A percentile compares a stretch with the other conserved stretches of the same genome.
Conservation (phyloP, 1,140 invertebrate species). For the Brachionus manjavacas region DNA sequence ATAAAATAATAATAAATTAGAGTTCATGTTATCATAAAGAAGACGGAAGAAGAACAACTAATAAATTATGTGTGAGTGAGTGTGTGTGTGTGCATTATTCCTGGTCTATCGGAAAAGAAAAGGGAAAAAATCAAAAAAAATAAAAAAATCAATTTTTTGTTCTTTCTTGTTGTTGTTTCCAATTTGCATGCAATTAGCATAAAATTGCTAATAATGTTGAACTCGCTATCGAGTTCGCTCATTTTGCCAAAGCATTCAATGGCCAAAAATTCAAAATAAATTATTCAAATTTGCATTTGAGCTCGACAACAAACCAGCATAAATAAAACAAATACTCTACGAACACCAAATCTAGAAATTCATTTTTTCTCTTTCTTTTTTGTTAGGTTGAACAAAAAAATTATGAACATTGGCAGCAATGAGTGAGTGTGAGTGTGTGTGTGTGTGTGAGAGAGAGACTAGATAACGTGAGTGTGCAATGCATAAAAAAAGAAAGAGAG, state of each 20-base stretch:
- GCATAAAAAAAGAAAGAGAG: background rate
- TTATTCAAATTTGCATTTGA: background rate
- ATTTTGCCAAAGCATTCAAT: background rate
- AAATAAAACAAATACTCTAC: background rate
- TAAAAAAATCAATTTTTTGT: background rate
- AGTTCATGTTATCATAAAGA: background rate
- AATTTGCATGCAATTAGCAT: background rate
- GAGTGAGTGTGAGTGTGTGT: background rate
- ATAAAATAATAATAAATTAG: conserved; percentile 29
- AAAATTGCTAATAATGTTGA: background rate
- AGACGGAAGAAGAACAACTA: background rate
- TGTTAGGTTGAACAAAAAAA: background rate
- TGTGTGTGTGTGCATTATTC: background rate
- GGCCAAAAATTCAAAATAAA: background rate
- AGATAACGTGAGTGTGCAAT: background rate
- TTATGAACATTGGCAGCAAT: conserved; percentile 3
- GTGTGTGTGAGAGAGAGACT: background rate
- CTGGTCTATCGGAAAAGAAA: background rate
- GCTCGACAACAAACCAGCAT: background rate
- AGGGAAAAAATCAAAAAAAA: background rate
- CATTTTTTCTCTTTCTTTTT: background rate
- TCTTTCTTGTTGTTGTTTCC: background rate
- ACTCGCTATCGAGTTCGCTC: background rate
- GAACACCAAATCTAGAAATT: background rate
- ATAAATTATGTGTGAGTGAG: background rate